Evolutionary conservation across 2,888 invertebrate species (phyloP), one percentile per base, ranked within the genome.

Genomic region (Pristionchus japonicus): DNA sequence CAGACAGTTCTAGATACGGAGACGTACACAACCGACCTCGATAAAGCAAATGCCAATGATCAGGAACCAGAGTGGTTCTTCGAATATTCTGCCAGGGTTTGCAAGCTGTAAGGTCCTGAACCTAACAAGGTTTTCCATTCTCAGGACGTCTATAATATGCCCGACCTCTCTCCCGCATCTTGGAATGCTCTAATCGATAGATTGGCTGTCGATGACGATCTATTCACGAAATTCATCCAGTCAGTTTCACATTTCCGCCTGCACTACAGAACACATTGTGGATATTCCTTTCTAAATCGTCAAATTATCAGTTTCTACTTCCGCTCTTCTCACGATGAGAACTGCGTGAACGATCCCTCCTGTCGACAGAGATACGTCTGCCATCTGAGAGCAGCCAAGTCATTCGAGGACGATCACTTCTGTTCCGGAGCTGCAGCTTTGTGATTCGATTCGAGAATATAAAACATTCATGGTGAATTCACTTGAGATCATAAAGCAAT

Each of bases 1-100:
- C 90, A 92, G 91, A 92, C 91, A 3, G 91, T 92, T 15, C 89
- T 92, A 34, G 91, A 92, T n/a, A 91, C 91, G 13, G 90, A 92
- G 31, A 93, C n/a, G n/a, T n/a, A n/a, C n/a, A n/a, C n/a, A n/a
- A n/a, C n/a, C n/a, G n/a, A n/a, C n/a, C n/a, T n/a, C 31, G 90
- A 89, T n/a, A 90, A 88, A 82, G 92, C 92, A 47, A 92, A 92
- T 84, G 43, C 88, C 61, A 90, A 90, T 40, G 90, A 90, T 84
- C 89, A 91, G 34, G 90, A 91, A 52, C 91, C 92, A n/a, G 90
- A 90, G 27, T 92, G 90, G 89, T 88, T 83, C 31, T 88, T 91
- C 13, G 90, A 89, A n/a, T 92, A 92, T 89, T 90, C 90, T 61
- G 89, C 90, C 6, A 89, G 47, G 64, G n/a, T n/a, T n/a, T n/a